Percentiles rank a stretch among this genome's conserved stretches.
Conservation (phyloP, 35 echinoderm and acorn worm genomes). For the Holothuria glaberrima region DNA sequence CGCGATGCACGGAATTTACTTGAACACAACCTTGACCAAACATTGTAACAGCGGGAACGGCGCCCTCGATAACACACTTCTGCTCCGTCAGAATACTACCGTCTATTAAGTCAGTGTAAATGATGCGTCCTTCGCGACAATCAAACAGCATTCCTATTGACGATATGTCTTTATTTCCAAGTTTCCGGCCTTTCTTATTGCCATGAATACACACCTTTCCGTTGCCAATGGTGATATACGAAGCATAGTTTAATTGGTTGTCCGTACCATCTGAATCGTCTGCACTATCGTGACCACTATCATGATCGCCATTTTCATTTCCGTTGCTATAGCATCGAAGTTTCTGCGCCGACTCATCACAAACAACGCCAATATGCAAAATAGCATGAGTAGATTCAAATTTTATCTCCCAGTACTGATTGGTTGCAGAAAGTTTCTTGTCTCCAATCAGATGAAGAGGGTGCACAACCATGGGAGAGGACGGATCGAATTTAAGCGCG, state of each 20-base stretch:
- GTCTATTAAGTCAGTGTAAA: neutral
- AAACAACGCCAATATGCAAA: slow-evolving; percentile 72
- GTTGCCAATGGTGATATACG: slow-evolving; percentile 6
- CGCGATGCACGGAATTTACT: slow-evolving; percentile 34
- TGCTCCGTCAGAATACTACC: neutral
- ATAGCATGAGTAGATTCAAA: slow-evolving; percentile 69
- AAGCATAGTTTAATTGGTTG: neutral
- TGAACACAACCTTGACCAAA: slow-evolving; percentile 35
- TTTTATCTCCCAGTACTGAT: slow-evolving; percentile 88
- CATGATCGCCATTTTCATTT: slow-evolving; percentile 67
- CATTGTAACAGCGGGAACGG: slow-evolving; percentile 32
- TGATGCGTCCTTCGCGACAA: neutral
- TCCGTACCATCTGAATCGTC: slow-evolving; percentile 67
- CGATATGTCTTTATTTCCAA: slow-evolving; percentile 1
- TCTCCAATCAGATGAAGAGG: slow-evolving; percentile 78
- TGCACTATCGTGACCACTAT: slow-evolving; percentile 94
- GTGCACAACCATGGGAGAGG: slow-evolving; percentile 60
- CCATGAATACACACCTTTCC: slow-evolving; percentile 39
- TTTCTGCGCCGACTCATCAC: slow-evolving; percentile 70
- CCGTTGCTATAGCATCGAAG: slow-evolving; percentile 54
- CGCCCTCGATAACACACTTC: slow-evolving; percentile 29
- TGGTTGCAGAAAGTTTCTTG: slow-evolving; percentile 68
- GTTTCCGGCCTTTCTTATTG: slow-evolving; percentile 14
- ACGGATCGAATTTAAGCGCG: slow-evolving; percentile 61
- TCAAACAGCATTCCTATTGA: slow-evolving; percentile 3